Evolutionary conservation across 2,888 invertebrate species (phyloP).

Genomic region (Furcula furcula): DNA sequence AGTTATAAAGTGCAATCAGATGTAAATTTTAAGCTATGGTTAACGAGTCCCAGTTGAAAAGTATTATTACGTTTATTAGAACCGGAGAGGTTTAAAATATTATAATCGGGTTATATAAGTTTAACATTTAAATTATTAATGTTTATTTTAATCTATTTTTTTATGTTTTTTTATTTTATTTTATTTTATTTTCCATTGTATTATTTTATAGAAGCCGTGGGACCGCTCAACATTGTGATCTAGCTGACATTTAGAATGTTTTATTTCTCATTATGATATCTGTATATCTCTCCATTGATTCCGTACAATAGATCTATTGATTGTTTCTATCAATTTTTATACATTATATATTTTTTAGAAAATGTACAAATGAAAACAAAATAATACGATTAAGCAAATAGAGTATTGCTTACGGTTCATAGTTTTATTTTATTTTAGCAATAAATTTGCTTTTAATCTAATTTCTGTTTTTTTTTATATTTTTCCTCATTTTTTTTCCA

Average conservation of each 20-base stretch:
- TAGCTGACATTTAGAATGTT: conserved; percentile 32
- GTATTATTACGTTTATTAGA: conserved; percentile 81
- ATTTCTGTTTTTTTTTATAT: conserved; percentile 70
- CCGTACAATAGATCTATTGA: conserved; percentile 27
- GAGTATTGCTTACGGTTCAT: conserved; percentile 76
- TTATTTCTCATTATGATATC: conserved; percentile 3
- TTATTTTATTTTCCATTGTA: conserved; percentile 56
- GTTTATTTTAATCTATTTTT: conserved; percentile 73
- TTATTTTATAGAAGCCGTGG: conserved; percentile 60
- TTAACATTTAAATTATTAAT: conserved; percentile 77
- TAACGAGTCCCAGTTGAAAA: conserved; percentile 76
- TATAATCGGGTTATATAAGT: conserved; percentile 77
- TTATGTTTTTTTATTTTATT: too few species aligned
- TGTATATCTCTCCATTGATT: conserved; percentile 21
- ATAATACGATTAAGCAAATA: conserved; percentile 60
- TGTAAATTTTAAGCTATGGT: conserved; percentile 73
- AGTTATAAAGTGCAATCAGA: conserved; percentile 76
- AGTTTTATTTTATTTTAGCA: conserved; percentile 79
- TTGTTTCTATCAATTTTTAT: conserved; percentile 40
- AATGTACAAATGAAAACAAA: conserved; percentile 74
- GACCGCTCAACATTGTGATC: conserved; percentile 65
- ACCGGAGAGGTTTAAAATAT: conserved; percentile 79
- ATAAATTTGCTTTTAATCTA: conserved; percentile 80
- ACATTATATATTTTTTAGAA: conserved; percentile 56
- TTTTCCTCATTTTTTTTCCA: conserved; percentile 47